phyloP scores from a whole-genome alignment of 2,797 vertebrate genomes.

The Adrianichthys oophorus region DNA sequence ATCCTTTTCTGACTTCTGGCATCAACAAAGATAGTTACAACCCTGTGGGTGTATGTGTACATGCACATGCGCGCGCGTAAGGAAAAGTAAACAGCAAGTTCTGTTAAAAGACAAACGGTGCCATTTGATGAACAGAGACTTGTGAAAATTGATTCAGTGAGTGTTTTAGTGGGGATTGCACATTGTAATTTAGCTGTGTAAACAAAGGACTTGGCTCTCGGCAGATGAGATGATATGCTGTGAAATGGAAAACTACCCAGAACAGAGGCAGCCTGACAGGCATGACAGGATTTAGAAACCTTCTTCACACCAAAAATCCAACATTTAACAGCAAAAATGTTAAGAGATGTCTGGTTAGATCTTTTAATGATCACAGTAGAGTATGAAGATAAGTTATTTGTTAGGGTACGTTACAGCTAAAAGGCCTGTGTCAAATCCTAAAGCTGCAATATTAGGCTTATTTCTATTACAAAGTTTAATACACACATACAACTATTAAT shows the following conservation, averaged over 20 bases:
- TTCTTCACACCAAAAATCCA: conserved; percentile 35
- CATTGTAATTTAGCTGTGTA: conserved; percentile 50
- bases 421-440: conserved; percentile 2
- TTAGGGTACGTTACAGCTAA: conserved; percentile 11
- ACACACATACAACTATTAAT: too few species aligned
- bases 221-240: conserved; percentile 52
- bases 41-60: too few species aligned
- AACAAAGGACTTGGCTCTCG: conserved; percentile 48
- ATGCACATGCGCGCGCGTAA: too few species aligned
- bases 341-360: conserved; percentile 28
- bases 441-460: background rate
- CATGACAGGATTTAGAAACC: conserved; percentile 36
- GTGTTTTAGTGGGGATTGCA: conserved; percentile 39
- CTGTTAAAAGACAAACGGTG: conserved; percentile 38
- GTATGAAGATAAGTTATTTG: conserved; percentile 36
- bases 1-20: too few species aligned
- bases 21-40: too few species aligned
- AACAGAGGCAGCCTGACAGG: conserved; percentile 47
- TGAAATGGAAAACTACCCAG: conserved; percentile 63
- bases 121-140: conserved; percentile 47
- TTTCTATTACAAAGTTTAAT: background rate
- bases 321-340: conserved; percentile 16
- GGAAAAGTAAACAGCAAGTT: conserved; percentile 12
- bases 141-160: conserved; percentile 50
- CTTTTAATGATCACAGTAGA: conserved; percentile 23